Conservation (phyloP, 2,113 vertebrate species). For the Phainopepla nitens region DNA sequence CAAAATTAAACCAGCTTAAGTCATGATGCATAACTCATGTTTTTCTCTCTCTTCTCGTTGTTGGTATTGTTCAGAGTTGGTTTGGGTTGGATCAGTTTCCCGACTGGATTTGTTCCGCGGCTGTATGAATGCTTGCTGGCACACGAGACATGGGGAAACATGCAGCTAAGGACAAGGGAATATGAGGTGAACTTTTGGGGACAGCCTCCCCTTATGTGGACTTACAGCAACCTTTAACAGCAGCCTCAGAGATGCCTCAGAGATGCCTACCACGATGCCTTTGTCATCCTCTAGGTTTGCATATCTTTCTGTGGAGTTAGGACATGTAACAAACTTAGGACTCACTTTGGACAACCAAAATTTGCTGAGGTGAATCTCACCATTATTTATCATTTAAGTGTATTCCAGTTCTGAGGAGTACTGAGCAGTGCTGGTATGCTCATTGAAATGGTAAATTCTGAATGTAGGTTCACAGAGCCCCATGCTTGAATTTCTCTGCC, state of each 20-base stretch:
- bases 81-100: background rate
- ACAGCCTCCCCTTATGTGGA: background rate
- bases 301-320: background rate
- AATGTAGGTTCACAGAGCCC: background rate
- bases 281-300: background rate
- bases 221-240: background rate
- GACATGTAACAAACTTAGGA: background rate
- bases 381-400: background rate
- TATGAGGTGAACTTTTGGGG: background rate
- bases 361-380: background rate
- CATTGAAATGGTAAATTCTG: background rate
- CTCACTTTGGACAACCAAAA: background rate
- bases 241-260: background rate
- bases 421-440: background rate
- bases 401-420: background rate
- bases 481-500: background rate
- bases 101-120: background rate
- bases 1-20: background rate
- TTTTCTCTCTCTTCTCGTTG: background rate
- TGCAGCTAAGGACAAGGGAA: background rate
- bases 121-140: background rate
- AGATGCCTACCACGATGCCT: background rate
- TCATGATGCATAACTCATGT: background rate
- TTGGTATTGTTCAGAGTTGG: conserved; percentile 26
- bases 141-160: background rate